Base-by-base conservation (phyloP, 2,113 vertebrate genomes). In the Perccottus glenii region DNA sequence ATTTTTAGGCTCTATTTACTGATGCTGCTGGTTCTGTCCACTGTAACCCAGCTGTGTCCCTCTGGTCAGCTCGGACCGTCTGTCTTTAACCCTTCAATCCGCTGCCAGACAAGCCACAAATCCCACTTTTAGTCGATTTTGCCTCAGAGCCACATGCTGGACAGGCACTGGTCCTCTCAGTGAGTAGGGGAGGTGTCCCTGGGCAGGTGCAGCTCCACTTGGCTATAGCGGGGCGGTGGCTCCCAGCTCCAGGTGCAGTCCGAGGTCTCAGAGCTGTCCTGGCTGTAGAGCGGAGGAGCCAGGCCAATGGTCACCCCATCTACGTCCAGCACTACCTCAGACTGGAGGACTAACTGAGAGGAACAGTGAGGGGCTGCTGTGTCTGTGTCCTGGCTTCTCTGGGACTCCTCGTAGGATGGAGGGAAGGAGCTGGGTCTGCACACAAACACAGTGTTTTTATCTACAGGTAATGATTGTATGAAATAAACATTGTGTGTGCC, bases 351-450 rank as follows among this genome's bases (percentile, higher is more conserved):
- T 11, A 3, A 5, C 5, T 11, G 51, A 51, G 19, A 36, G 44
- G 5, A 65, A 14, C 9, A 80, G 56, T 4, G 56, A 11, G 6
- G 1, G 4, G n/a, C 74, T 0, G 11, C 0, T 0, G 64, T 38
- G 11, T 49, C 9, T 46, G 4, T 9, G 11, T 42, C 44, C 12
- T 73, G 68, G 56, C 86, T 90, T 73, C 64, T 64, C 16, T 89
- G 84, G 33, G 87, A 93, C 53, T 95, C 92, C 75, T 94, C 91
- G 0, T 96, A 97, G 0, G 92, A 90, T 1, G 94, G 94, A 32
- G 92, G 95, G 60, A 92, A 94, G 51, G 90, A 90, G 51, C 88
- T 83, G 5, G 91, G 90, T 71, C 95, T 97, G 80, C 61, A 90
- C 81, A 62, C 12, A 57, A 15, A 16, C 10, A 42, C 6, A 45